Evolutionary conservation across 2,888 invertebrate genomes (phyloP).

Genomic region (Aphodius granarius): DNA sequence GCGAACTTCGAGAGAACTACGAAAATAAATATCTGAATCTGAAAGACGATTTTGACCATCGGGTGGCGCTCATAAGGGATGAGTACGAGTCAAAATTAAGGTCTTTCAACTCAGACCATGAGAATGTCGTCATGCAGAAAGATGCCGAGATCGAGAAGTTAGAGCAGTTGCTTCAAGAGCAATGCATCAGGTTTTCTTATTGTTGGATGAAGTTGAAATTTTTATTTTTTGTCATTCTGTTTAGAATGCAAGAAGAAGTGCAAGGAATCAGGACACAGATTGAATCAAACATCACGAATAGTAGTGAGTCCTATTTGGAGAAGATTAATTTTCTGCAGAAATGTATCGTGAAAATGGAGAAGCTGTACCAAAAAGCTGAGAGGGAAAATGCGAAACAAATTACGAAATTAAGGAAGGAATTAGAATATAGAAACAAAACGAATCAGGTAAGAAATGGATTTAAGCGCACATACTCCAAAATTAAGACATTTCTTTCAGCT

Average conservation of each 20-base stretch:
- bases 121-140: slow-evolving; percentile 26
- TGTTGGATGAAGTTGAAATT: neutral
- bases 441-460: slow-evolving; percentile 20
- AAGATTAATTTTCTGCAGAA: slow-evolving; percentile 34
- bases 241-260: slow-evolving; percentile 37
- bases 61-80: slow-evolving; percentile 9
- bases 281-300: slow-evolving; percentile 22
- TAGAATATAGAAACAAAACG: slow-evolving; percentile 32
- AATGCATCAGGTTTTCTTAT: slow-evolving; percentile 33
- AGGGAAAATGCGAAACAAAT: slow-evolving; percentile 33
- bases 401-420: slow-evolving; percentile 29
- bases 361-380: slow-evolving; percentile 35
- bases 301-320: slow-evolving; percentile 24
- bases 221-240: neutral
- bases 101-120: slow-evolving; percentile 19
- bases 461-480: neutral
- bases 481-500: slow-evolving; percentile 18
- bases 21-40: slow-evolving; percentile 23
- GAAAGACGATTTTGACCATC: slow-evolving; percentile 22
- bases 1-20: slow-evolving; percentile 22
- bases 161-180: slow-evolving; percentile 30
- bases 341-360: slow-evolving; percentile 36
- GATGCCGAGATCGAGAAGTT: slow-evolving; percentile 30
- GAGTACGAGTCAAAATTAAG: slow-evolving; percentile 23
- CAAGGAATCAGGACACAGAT: slow-evolving; percentile 31